Percentiles rank a stretch among this genome's conserved stretches.
Evolutionary conservation across 2,113 vertebrate genomes (phyloP).

Genomic region (Paralichthys olivaceus): DNA sequence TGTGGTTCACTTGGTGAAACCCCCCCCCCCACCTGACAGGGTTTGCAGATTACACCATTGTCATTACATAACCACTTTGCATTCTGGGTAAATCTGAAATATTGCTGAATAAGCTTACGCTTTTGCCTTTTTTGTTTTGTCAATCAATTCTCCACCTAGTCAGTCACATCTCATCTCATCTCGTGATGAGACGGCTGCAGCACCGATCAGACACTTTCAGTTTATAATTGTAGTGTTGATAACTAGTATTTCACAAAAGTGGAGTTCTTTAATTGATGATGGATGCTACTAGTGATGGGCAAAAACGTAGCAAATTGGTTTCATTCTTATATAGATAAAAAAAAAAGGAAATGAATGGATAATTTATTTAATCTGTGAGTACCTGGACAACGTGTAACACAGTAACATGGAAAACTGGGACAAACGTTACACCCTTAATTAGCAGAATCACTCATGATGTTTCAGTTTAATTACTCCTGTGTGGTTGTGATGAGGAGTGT

Average conservation of each 20-base stretch:
- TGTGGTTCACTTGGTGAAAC: neutral
- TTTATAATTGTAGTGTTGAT: neutral
- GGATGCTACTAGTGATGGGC: neutral
- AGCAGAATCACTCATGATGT: conserved; percentile 24
- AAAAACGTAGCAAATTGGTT: neutral
- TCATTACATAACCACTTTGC: neutral
- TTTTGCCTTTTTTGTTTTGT: neutral
- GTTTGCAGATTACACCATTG: neutral
- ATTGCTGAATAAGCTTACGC: neutral
- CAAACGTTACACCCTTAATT: neutral
- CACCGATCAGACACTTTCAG: neutral
- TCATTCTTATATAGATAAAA: neutral
- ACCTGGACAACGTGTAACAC: neutral
- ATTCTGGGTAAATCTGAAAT: neutral
- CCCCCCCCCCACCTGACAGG: neutral
- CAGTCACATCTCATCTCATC: neutral
- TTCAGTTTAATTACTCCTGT: conserved; percentile 18
- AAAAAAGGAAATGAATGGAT: neutral
- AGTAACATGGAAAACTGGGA: neutral
- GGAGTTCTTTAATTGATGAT: neutral
- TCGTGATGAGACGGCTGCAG: neutral
- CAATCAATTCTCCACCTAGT: neutral
- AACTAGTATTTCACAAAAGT: neutral
- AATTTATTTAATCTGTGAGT: neutral
- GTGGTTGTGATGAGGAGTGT: conserved; percentile 11